Evolutionary conservation across 2,113 vertebrate genomes (phyloP), one percentile per base, ranked within the genome.

Genomic region (Platysternon megacephalum): DNA sequence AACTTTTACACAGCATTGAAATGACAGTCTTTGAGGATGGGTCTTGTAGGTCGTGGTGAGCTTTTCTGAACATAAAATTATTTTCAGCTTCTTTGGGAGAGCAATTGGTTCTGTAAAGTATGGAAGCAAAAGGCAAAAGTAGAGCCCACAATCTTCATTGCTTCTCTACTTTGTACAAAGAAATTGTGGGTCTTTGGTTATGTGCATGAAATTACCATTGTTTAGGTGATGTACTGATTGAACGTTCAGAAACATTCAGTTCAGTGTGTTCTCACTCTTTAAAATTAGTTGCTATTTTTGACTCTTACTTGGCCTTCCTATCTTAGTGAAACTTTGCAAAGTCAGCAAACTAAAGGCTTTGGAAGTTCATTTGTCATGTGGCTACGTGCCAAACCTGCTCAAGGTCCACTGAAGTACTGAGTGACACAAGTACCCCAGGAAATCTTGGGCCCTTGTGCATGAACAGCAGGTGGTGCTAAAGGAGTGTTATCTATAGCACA

Each of bases 121-220:
- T 0, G 2, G 35, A 10, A 32, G 65, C 26, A 19, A 11, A 35
- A 10, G 8, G 14, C 8, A n/a, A 4, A 0, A 8, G 14, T 35
- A n/a, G 35, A n/a, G 16, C 16, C 32, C 14, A 35, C 61, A 9
- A 17, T n/a, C 32, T 68, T 68, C 48, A 16, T 16, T 2, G 6
- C 6, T 10, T 1, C 26, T 44, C 9, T 13, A 2, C 17, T 68
- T 35, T 19, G 51, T 74, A 2, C 1, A 19, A 11, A 2, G 13
- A 4, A 26, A 2, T 0, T 0, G 4, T 39, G 19, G 5, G 8
- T 1, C 3, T 0, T 0, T 13, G n/a, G 14, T 2, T 32, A 8
- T 84, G 42, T n/a, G 9, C 0, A 0, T 1, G 32, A 26, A 78
- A 13, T 16, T 14, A 13, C 22, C 42, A 46, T 46, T 46, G 74